Conservation (phyloP, 2,888 invertebrate genomes). For the Agonopterix heracliana region DNA sequence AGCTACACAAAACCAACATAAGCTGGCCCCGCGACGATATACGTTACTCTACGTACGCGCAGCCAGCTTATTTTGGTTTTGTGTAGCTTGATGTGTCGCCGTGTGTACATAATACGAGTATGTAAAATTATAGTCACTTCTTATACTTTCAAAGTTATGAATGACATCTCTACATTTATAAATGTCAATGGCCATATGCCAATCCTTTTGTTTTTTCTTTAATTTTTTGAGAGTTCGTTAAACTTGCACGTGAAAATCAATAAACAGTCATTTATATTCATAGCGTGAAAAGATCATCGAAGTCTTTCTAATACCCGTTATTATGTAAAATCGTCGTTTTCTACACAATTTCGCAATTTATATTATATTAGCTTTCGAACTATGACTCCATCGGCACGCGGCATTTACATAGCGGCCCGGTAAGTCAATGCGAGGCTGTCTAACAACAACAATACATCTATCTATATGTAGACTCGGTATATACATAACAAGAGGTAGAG, state of each 20-base stretch:
- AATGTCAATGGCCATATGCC: too few relatives aligned
- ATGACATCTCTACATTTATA: too few relatives aligned
- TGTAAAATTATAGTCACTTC: too few relatives aligned
- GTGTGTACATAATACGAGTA: too few relatives aligned
- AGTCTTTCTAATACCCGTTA: constrained; percentile 32
- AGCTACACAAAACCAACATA: too few relatives aligned
- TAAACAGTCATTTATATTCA: constrained; percentile 16
- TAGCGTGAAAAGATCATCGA: constrained; percentile 15
- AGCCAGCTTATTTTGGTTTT: too few relatives aligned
- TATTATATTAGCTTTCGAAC: constrained; percentile 52
- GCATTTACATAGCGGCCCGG: constrained; percentile 60
- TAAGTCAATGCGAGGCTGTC: constrained; percentile 28
- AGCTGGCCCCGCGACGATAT: too few relatives aligned
- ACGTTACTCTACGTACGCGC: too few relatives aligned
- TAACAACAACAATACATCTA: constrained; percentile 4
- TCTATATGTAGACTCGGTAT: neutral
- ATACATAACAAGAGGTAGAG: neutral
- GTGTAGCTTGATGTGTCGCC: too few relatives aligned
- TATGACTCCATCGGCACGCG: constrained; percentile 68
- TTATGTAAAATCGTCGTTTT: constrained; percentile 56
- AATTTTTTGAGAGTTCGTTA: neutral
- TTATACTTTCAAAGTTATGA: too few relatives aligned
- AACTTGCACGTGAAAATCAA: constrained; percentile 8
- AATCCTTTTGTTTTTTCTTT: too few relatives aligned
- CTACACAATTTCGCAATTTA: constrained; percentile 60